Base-by-base conservation (phyloP, 1,140 invertebrate genomes). In the Asbolus verrucosus region DNA sequence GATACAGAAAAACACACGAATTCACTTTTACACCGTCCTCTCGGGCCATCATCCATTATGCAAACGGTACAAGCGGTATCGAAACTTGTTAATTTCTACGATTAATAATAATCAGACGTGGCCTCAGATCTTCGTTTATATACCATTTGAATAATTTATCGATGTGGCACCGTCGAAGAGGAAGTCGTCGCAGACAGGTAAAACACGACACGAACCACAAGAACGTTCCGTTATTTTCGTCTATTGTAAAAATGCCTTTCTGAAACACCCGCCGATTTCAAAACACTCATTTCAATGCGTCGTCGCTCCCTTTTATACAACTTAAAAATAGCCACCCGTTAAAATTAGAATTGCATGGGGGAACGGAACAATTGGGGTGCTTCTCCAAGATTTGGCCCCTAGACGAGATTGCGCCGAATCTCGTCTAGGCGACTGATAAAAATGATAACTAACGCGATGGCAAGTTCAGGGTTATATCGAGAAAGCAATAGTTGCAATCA, bases 301-400 rank as follows among this genome's bases (percentile, higher is more conserved):
- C 46, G 46, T 54, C 27, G 46, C 27, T 54, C 46, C 46, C 46
- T 54, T 50, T 50, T 19, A 8, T 19, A 50, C 15, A 8, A 11
- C 46, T 54, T 54, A 54, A 54, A 54, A 54, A 54, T 54, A 54
- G 46, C 19, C 46, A 46, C 41, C 41, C 41, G 46, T 27, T 54
- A 54, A 54, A 54, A 54, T 54, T 54, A 54, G 46, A 54, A 54
- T 54, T 54, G 46, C 46, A 54, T 54, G 46, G 46, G 46, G 46
- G 46, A 54, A 27, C 19, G 8, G 19, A n/a, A 11, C 19, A 54
- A 30, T 54, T 54, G 21, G 46, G 46, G 46, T 54, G 46, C 46
- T 27, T 27, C 46, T 9, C 21, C 18, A 18, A 46, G 9, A 30
- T 5, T 30, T 5, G 4, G 27, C 27, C 27, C n/a, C n/a, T n/a